A percentile compares a stretch with the other conserved stretches of the same genome.
Conservation (phyloP, 2,113 vertebrate species). For the Pica pica region DNA sequence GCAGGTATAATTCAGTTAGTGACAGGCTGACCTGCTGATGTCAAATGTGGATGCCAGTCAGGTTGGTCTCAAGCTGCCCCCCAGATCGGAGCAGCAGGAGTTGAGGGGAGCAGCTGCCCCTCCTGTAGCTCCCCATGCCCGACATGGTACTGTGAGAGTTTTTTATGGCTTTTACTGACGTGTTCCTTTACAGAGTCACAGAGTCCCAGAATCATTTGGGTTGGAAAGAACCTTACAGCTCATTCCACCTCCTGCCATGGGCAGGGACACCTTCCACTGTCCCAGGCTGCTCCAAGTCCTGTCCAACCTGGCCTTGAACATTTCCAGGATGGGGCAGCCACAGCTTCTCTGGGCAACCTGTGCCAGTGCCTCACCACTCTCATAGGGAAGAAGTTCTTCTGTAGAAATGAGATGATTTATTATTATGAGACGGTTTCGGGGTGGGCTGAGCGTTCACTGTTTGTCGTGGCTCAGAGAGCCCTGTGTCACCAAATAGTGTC, state of each 20-base stretch:
- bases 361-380: rapidly evolving
- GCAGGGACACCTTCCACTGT: background rate
- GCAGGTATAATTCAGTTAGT: slow-evolving; percentile 55
- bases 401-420: background rate
- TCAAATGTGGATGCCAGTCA: background rate
- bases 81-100: rapidly evolving
- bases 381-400: background rate
- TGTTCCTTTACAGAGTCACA: background rate
- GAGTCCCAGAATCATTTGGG: background rate
- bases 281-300: background rate
- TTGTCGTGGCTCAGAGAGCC: background rate
- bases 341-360: background rate
- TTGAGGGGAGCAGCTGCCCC: background rate
- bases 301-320: background rate
- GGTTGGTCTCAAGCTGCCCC: background rate
- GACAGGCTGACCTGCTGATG: slow-evolving; percentile 15
- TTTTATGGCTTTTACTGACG: background rate
- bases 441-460: background rate
- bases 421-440: background rate
- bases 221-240: background rate
- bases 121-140: rapidly evolving
- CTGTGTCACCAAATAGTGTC: rapidly evolving
- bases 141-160: rapidly evolving
- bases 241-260: background rate
- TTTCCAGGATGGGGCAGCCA: background rate